A percentile compares a stretch with the other conserved stretches of the same genome.
These are phyloP conservation scores for Ammodytes marinus DNA, from an alignment of 2,113 vertebrate species.

Conservation along the genomic window DNA sequence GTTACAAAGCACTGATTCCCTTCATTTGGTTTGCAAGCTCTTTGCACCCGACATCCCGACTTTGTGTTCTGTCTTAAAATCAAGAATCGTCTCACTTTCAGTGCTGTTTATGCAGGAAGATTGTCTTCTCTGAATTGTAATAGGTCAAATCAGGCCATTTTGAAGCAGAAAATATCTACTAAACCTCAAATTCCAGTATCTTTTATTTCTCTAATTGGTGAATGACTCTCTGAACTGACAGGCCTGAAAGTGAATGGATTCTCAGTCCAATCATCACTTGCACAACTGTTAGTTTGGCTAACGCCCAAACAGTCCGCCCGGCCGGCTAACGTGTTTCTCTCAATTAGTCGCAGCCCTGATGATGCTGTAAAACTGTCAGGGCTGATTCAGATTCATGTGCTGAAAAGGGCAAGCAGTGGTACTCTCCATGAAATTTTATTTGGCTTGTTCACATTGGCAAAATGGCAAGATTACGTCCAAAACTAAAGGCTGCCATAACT, in stretches of 20 bases:
- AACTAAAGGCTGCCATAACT: background rate
- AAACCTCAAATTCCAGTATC: background rate
- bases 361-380: conserved; percentile 49
- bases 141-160: background rate
- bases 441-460: background rate
- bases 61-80: conserved; percentile 26
- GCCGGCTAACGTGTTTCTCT: conserved; percentile 56
- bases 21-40: conserved; percentile 50
- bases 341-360: conserved; percentile 48
- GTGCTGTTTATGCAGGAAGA: conserved; percentile 56
- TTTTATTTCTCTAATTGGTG: background rate
- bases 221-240: conserved; percentile 51
- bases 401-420: conserved; percentile 35
- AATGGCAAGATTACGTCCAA: conserved; percentile 19
- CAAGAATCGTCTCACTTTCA: conserved; percentile 28
- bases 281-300: conserved; percentile 40
- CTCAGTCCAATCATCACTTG: conserved; percentile 26
- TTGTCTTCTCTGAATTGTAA: background rate
- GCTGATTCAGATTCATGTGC: conserved; percentile 57
- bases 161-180: background rate
- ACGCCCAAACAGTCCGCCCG: conserved; percentile 50
- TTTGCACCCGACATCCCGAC: conserved; percentile 21
- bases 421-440: background rate
- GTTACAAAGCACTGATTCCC: conserved; percentile 10
- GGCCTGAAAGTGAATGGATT: conserved; percentile 54